Percentiles rank a stretch among this genome's conserved stretches.
These are phyloP conservation scores for Macrochelys suwanniensis DNA, from an alignment of 2,797 vertebrate species.

Conservation along the genomic window DNA sequence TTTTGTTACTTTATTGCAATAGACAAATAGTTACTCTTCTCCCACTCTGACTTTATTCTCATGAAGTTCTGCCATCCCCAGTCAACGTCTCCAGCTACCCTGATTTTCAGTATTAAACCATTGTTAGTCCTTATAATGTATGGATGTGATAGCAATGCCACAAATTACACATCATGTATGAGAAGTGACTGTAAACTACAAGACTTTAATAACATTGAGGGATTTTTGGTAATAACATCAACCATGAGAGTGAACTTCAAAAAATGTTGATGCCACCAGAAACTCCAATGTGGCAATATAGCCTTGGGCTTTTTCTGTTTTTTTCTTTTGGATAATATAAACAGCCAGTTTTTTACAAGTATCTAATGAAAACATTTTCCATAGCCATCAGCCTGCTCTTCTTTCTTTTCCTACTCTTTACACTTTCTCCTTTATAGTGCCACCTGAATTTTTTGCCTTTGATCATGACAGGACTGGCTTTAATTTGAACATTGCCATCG, in stretches of 20 bases:
- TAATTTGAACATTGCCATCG: background rate
- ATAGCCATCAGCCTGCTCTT: background rate
- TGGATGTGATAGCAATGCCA: background rate
- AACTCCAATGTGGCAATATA: background rate
- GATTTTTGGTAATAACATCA: background rate
- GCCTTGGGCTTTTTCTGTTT: background rate
- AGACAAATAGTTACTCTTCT: background rate
- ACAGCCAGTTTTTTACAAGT: background rate
- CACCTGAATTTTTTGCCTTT: background rate
- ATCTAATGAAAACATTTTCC: background rate
- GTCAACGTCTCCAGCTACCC: background rate
- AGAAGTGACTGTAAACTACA: background rate
- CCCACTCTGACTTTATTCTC: background rate
- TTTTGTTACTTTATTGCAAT: background rate
- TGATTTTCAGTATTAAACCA: background rate
- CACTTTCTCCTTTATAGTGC: background rate
- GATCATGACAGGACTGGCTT: background rate
- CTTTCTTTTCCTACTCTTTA: background rate
- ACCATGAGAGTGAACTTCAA: background rate
- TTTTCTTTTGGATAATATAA: background rate
- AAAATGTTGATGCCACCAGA: background rate
- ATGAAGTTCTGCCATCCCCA: background rate
- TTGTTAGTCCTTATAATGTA: background rate
- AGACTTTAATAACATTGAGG: background rate
- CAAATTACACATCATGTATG: background rate